A percentile compares a stretch with the other conserved stretches of the same genome.
Conservation (phyloP, 2,888 invertebrate species). For the Pollenia griseotomentosa region DNA sequence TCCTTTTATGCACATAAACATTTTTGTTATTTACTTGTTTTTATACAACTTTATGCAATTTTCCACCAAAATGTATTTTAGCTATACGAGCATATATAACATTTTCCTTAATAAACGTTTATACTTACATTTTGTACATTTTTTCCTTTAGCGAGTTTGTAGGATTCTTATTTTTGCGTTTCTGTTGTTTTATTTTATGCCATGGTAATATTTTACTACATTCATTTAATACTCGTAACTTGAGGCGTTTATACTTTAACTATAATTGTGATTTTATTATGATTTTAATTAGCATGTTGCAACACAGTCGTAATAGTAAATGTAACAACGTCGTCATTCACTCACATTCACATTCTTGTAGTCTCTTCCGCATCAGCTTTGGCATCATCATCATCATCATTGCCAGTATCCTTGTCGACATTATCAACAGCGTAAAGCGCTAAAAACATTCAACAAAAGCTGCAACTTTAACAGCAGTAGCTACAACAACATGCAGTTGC, state of each 20-base stretch:
- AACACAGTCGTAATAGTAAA: constrained; percentile 66
- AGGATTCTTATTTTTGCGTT: constrained; percentile 4
- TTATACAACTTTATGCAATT: constrained; percentile 48
- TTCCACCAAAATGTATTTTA: constrained; percentile 54
- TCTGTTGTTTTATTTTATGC: constrained; percentile 20
- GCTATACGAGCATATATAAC: constrained; percentile 7
- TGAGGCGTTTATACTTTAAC: constrained; percentile 72
- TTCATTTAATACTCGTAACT: constrained; percentile 67
- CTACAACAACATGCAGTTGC: not conserved
- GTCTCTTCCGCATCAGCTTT: constrained; percentile 45
- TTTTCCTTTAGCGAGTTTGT: not conserved
- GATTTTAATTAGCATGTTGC: constrained; percentile 73
- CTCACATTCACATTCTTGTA: constrained; percentile 25
- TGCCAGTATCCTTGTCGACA: constrained; percentile 51
- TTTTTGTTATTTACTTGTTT: not conserved
- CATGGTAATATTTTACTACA: constrained; percentile 62
- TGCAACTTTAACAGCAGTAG: not conserved
- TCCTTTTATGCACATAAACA: not conserved
- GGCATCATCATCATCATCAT: constrained; percentile 22
- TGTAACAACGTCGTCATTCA: constrained; percentile 56
- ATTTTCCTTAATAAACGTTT: not conserved
- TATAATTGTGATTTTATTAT: constrained; percentile 74
- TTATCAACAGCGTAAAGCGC: constrained; percentile 56
- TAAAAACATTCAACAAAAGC: constrained; percentile 15
- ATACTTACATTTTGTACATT: not conserved